Percentiles rank a stretch among this genome's conserved stretches.
phyloP scores from a whole-genome alignment of 2,797 vertebrate genomes.

The Novumbra hubbsi region DNA sequence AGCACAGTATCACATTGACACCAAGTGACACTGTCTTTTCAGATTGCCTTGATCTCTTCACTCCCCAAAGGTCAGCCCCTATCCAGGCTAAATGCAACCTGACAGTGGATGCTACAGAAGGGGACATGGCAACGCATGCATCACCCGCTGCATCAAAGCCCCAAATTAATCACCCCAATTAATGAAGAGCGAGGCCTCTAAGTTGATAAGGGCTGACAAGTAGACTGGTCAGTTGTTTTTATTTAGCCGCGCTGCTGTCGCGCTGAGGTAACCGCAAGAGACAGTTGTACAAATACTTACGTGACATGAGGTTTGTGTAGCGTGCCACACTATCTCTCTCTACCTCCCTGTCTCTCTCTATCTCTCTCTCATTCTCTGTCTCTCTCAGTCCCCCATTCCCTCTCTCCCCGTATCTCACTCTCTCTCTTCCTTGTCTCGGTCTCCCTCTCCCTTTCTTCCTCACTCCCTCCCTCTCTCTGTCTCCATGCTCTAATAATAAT shows the following conservation, averaged over 20 bases:
- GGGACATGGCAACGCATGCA: constrained; percentile 86
- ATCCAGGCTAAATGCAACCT: constrained; percentile 95
- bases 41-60: constrained; percentile 98
- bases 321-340: not conserved
- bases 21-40: constrained; percentile 99
- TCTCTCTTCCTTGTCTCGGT: constrained; percentile 9
- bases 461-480: not conserved
- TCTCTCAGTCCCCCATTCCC: not conserved
- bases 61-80: constrained; percentile 97
- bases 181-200: constrained; percentile 91
- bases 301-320: constrained; percentile 45
- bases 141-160: constrained; percentile 88
- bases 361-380: not conserved
- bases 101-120: constrained; percentile 93
- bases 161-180: constrained; percentile 97
- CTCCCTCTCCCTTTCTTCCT: constrained; percentile 4
- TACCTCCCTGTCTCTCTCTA: not conserved
- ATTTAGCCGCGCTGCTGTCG: constrained; percentile 55
- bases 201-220: constrained; percentile 81
- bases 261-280: constrained; percentile 64
- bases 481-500: constrained; percentile 29
- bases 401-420: not conserved
- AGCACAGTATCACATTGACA: constrained; percentile 93
- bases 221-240: constrained; percentile 75
- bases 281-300: constrained; percentile 71